These are phyloP conservation scores for Vespertilio murinus DNA, from an alignment of 2,797 vertebrate genomes.

Conservation along the genomic window DNA sequence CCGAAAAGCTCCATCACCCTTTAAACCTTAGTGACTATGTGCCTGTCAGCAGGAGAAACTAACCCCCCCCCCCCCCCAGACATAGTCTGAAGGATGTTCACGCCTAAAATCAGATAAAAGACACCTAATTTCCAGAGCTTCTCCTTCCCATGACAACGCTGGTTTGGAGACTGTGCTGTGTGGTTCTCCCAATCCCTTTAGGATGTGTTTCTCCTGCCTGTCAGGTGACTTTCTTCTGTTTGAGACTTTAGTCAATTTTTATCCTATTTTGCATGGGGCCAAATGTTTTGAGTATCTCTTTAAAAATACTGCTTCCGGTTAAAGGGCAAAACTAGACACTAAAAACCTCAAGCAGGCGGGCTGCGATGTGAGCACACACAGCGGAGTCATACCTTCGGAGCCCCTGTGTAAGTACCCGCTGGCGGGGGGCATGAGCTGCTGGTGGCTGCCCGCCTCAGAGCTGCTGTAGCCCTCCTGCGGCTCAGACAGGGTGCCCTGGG, in stretches of 20 bases:
- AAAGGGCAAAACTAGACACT: neutral
- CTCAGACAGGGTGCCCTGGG: constrained; percentile 89
- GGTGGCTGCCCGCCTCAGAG: constrained; percentile 96
- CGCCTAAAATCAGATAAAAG: neutral
- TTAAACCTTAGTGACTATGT: neutral
- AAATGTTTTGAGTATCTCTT: constrained; percentile 35
- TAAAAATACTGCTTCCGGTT: constrained; percentile 29
- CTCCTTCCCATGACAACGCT: neutral
- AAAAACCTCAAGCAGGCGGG: neutral
- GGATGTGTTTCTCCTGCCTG: neutral
- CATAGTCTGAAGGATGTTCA: neutral
- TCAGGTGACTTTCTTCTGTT: neutral
- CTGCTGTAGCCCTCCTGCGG: constrained; percentile 91
- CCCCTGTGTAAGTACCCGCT: constrained; percentile 92
- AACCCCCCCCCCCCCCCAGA: neutral
- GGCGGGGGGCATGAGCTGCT: constrained; percentile 96
- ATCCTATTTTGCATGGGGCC: neutral
- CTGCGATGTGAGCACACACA: neutral
- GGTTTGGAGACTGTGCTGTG: neutral
- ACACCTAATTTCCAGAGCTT: neutral
- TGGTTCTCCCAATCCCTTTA: neutral
- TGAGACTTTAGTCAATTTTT: constrained; percentile 35
- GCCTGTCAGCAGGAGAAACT: neutral
- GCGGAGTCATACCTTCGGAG: constrained; percentile 87
- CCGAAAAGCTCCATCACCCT: neutral